A percentile compares a stretch with the other conserved stretches of the same genome.
phyloP scores from a whole-genome alignment of 1,140 invertebrate genomes.

The Trypoxylus dichotomus region DNA sequence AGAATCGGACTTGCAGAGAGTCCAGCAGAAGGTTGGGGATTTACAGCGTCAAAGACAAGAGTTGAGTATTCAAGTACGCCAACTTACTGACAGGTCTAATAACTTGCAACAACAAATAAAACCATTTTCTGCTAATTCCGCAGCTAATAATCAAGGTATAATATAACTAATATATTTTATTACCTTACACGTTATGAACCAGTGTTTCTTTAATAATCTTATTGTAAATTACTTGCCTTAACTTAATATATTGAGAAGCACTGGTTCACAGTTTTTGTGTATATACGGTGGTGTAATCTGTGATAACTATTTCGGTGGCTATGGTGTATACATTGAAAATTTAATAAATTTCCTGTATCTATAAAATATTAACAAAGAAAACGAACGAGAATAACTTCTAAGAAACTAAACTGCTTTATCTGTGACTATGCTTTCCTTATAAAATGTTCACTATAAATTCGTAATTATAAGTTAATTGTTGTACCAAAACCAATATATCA shows the following conservation, averaged over 20 bases:
- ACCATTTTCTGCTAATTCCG: conserved; percentile 43
- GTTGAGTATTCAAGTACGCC: conserved; percentile 77
- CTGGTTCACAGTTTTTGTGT: background rate
- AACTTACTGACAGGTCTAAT: conserved; percentile 76
- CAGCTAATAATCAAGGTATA: conserved; percentile 41
- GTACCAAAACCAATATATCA: too few relatives aligned
- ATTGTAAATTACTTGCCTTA: background rate
- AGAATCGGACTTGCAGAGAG: conserved; percentile 70
- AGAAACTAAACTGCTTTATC: too few relatives aligned
- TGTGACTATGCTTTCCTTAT: too few relatives aligned
- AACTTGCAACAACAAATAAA: conserved; percentile 58
- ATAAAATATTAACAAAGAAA: too few relatives aligned
- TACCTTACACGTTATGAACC: background rate
- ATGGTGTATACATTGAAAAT: background rate
- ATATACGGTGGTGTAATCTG: background rate
- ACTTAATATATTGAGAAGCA: background rate
- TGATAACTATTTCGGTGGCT: background rate
- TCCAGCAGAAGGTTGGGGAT: conserved; percentile 82
- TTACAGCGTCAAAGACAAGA: conserved; percentile 81
- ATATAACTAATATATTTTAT: conserved; percentile 20
- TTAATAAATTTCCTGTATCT: background rate
- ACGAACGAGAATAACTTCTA: too few relatives aligned
- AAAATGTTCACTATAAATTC: too few relatives aligned
- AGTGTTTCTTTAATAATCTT: background rate
- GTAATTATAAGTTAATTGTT: too few relatives aligned